A percentile compares a stretch with the other conserved stretches of the same genome.
These are phyloP conservation scores for Carassius auratus DNA, from an alignment of 2,113 vertebrate genomes.

Conservation along the genomic window DNA sequence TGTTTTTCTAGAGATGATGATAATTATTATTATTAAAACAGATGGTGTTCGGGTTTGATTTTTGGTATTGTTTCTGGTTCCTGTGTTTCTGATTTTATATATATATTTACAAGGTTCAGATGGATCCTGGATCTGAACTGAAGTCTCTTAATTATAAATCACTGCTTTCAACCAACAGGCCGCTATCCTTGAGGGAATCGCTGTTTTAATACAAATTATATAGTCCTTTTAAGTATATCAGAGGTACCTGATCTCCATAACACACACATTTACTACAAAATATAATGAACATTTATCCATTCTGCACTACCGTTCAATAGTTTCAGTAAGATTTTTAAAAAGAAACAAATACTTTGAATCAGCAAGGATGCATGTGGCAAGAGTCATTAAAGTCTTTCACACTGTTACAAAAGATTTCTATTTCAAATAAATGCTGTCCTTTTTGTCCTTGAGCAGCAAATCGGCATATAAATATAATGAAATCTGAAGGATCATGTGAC, in stretches of 20 bases:
- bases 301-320: too few species aligned
- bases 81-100: background rate
- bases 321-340: too few species aligned
- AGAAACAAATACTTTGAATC: too few species aligned
- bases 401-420: background rate
- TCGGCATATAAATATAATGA: background rate
- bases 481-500: background rate
- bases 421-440: background rate
- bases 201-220: background rate
- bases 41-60: background rate
- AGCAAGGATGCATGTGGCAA: too few species aligned
- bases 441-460: background rate
- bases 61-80: background rate
- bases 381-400: background rate
- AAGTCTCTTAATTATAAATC: background rate
- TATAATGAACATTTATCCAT: too few species aligned
- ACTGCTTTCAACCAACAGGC: background rate
- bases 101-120: background rate
- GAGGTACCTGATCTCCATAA: too few species aligned
- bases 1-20: background rate
- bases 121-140: background rate
- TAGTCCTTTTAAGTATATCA: too few species aligned
- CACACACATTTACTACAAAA: too few species aligned
- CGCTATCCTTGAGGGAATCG: background rate
- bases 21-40: background rate